phyloP scores from a whole-genome alignment of 2,797 vertebrate species.

The Pygocentrus nattereri region DNA sequence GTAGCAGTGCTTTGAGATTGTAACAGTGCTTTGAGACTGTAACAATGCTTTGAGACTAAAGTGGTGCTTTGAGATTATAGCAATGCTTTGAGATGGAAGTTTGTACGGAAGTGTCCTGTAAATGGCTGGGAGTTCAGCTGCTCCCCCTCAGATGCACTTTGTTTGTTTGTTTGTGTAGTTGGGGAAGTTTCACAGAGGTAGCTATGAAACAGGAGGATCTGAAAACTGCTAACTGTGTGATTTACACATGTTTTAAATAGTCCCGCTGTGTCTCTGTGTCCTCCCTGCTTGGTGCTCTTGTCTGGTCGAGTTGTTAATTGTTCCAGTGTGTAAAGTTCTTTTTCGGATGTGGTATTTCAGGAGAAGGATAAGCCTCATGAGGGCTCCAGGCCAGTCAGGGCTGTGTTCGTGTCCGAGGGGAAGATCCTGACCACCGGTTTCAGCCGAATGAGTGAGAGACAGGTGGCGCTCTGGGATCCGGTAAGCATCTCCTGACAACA shows the following conservation, averaged over 20 bases:
- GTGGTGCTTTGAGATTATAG: no score
- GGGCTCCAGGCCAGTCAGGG: constrained; percentile 84
- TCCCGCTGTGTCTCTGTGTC: no score
- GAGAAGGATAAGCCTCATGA: constrained; percentile 90
- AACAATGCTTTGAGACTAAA: no score
- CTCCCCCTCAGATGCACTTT: neutral
- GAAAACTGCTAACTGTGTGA: neutral
- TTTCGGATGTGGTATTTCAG: constrained; percentile 66
- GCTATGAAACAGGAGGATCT: neutral
- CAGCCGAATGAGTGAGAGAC: constrained; percentile 91
- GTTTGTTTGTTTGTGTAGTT: neutral
- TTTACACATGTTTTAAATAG: neutral
- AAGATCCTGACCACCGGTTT: constrained; percentile 90
- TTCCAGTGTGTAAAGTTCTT: neutral
- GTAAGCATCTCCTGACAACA: constrained; percentile 72
- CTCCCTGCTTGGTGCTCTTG: no score
- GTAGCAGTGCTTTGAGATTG: no score
- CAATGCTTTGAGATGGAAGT: no score
- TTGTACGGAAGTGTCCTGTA: no score
- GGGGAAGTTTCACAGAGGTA: neutral
- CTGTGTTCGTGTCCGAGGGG: constrained; percentile 82
- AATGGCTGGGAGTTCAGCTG: no score
- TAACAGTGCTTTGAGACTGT: no score
- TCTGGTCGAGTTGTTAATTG: no score
- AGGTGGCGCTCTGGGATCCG: constrained; percentile 92